A percentile compares a stretch with the other conserved stretches of the same genome.
Evolutionary conservation across 2,113 vertebrate species (phyloP).

Genomic region (Oreochromis spilurus): DNA sequence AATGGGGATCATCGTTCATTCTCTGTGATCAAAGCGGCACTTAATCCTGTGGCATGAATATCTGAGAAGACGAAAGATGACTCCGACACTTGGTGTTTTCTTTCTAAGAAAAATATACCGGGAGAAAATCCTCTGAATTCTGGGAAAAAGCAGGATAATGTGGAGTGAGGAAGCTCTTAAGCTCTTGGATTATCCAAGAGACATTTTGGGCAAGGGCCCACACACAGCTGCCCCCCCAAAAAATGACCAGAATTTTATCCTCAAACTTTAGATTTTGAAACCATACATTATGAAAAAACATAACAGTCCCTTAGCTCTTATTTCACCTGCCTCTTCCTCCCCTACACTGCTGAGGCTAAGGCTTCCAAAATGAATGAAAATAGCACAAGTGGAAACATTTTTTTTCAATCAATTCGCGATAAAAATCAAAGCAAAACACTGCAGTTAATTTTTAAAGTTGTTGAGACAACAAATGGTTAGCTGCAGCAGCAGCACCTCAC

Average conservation of each 20-base stretch:
- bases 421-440: not conserved
- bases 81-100: not conserved
- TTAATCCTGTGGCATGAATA: constrained; percentile 27
- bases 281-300: not conserved
- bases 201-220: not conserved
- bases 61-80: not conserved
- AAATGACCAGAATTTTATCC: not conserved
- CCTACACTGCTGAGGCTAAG: not conserved
- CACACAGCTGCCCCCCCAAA: not conserved
- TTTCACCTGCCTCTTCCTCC: not conserved
- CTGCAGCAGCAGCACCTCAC: not conserved
- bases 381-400: not conserved
- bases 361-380: not conserved
- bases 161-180: not conserved
- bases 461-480: not conserved
- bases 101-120: constrained; percentile 1
- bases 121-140: not conserved
- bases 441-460: not conserved
- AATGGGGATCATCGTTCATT: constrained; percentile 38
- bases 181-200: not conserved
- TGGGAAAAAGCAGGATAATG: not conserved
- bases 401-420: not conserved
- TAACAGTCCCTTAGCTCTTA: not conserved
- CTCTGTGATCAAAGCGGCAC: constrained; percentile 43
- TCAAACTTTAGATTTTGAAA: not conserved